A percentile compares a stretch with the other conserved stretches of the same genome.
These are phyloP conservation scores for Diarsia mendica DNA, from an alignment of 2,888 invertebrate species.

Conservation along the genomic window DNA sequence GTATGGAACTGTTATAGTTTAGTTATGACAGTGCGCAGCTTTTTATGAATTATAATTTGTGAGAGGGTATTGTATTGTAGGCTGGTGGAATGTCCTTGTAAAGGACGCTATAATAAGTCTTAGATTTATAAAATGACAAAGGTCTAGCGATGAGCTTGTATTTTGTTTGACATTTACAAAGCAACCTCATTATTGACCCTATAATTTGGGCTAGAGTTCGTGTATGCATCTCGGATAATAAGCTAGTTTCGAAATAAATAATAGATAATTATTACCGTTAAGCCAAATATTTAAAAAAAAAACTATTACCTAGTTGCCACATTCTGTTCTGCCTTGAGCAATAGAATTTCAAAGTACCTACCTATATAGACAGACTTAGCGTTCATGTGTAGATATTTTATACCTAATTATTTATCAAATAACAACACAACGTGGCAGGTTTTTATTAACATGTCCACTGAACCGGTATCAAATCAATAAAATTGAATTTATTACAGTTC, in stretches of 20 bases:
- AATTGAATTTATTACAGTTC: not conserved
- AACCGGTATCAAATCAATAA: not conserved
- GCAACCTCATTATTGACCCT: too few species aligned
- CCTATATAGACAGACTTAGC: too few species aligned
- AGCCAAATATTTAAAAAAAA: too few species aligned
- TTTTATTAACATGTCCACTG: not conserved
- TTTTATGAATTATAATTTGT: conserved; percentile 52
- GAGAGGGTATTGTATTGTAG: conserved; percentile 13
- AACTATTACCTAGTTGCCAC: too few species aligned
- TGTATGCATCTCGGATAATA: too few species aligned
- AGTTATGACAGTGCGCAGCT: conserved; percentile 55
- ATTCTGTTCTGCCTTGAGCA: too few species aligned
- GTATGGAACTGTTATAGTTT: conserved; percentile 61
- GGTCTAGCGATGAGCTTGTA: not conserved
- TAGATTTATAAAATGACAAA: not conserved
- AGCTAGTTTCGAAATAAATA: too few species aligned
- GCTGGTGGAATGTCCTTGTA: conserved; percentile 38
- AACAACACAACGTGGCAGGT: too few species aligned
- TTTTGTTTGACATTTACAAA: not conserved
- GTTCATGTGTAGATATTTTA: too few species aligned
- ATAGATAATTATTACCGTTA: too few species aligned
- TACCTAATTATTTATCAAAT: not conserved
- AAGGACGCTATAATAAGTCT: conserved; percentile 28
- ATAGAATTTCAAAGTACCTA: too few species aligned
- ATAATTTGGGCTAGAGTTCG: too few species aligned